Evolutionary conservation across 2,888 invertebrate species (phyloP), one percentile per base, ranked within the genome.

Genomic region (Melipona beecheii): DNA sequence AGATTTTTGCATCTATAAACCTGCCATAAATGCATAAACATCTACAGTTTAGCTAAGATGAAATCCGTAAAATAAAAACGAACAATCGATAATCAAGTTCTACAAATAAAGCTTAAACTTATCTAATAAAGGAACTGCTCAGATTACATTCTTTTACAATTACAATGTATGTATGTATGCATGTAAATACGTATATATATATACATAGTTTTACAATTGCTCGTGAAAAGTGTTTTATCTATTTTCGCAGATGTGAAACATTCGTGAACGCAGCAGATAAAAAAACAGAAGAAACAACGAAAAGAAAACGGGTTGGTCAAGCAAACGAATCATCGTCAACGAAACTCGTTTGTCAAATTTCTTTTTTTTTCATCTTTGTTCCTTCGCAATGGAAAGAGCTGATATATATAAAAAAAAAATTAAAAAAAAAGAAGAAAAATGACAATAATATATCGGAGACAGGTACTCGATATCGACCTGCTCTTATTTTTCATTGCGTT

Each of bases 261-360:
- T 17, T 31, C 9, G 15, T 17, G 0, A 52, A 64, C 73, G 62
- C 9, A 50, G 50, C 43, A n/a, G 19, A 69, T 60, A 15, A 65
- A 71, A 27, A 49, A 31, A 4, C 31, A 27, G n/a, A 64, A 54
- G 24, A 27, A 73, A 49, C 54, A 13, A 70, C 31, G 58, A 75
- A 78, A 71, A 24, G 27, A 15, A 73, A 54, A 50, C 70, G 64
- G 31, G 21, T 58, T 27, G 62, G 17, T 69, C 56, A 71, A 79
- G 76, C 83, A 76, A 79, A 76, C 84, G 79, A 83, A 76, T 79
- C 75, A 58, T 65, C 27, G 52, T 54, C 83, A 68, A 71, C 60
- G 17, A 21, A 54, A 52, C 66, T 60, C 64, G 52, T 78, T 66
- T 60, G 58, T 69, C 64, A 54, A 60, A 52, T 49, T 64, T 75